Evolutionary conservation across 2,797 vertebrate genomes (phyloP).

Genomic region (Ammospiza maritima): DNA sequence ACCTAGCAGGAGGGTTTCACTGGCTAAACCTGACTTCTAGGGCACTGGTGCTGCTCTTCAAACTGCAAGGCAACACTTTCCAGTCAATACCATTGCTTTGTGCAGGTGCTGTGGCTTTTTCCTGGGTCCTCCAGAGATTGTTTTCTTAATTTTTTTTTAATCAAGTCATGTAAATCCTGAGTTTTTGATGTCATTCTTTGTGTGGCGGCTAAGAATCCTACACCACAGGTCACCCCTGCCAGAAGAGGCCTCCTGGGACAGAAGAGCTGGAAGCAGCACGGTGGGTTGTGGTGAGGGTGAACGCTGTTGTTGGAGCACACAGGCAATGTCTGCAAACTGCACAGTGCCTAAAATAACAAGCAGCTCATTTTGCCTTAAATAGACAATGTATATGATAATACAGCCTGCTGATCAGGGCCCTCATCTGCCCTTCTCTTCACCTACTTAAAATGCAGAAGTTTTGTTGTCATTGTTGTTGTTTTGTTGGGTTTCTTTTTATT

Average conservation of each 20-base stretch:
- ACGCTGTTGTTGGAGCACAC: rapidly evolving
- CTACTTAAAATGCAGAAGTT: not conserved
- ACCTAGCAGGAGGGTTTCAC: not conserved
- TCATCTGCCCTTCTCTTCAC: not conserved
- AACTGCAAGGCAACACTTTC: not conserved
- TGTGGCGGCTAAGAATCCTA: not conserved
- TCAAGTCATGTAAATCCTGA: not conserved
- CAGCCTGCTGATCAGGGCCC: not conserved
- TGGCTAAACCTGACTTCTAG: not conserved
- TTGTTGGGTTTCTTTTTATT: not conserved
- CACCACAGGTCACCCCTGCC: not conserved
- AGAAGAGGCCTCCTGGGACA: not conserved
- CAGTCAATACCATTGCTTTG: not conserved
- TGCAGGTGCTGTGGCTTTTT: not conserved
- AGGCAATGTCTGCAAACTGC: not conserved
- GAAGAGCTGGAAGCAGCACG: not conserved
- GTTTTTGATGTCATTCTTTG: not conserved
- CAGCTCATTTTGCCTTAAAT: not conserved
- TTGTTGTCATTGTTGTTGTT: not conserved
- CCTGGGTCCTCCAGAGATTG: rapidly evolving
- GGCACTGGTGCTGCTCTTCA: not conserved
- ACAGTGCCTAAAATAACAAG: not conserved
- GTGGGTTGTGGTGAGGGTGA: not conserved
- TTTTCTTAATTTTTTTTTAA: not conserved
- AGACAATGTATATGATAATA: not conserved